These are phyloP conservation scores for Pocillopora grandis DNA, from an alignment of 92 coral and sea anemone genomes.

Conservation along the genomic window DNA sequence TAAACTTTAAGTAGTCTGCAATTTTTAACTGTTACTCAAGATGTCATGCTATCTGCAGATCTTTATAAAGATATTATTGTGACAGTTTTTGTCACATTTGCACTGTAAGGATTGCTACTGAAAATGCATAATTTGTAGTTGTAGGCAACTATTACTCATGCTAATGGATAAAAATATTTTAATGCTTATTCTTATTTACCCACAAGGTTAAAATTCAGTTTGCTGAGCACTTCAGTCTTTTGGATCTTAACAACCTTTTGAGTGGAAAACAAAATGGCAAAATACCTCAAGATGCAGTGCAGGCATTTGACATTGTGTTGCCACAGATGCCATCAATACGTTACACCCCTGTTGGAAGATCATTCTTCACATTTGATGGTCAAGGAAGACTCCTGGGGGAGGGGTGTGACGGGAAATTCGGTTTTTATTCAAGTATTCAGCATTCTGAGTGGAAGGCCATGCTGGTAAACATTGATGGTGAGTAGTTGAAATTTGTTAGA, in stretches of 20 bases:
- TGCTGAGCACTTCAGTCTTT: conserved; percentile 69
- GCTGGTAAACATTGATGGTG: conserved; percentile 87
- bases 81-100: no score
- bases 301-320: conserved; percentile 76
- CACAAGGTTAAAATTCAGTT: conserved; percentile 79
- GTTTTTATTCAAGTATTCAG: conserved; percentile 80
- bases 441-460: conserved; percentile 90
- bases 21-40: no score
- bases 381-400: conserved; percentile 60
- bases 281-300: conserved; percentile 71
- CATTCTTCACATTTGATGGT: conserved; percentile 68
- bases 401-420: conserved; percentile 84
- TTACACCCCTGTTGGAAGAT: conserved; percentile 77
- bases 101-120: no score
- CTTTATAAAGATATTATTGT: no score
- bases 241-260: conserved; percentile 59
- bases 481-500: conserved; percentile 2
- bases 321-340: conserved; percentile 65
- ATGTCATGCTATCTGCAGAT: no score
- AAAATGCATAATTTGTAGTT: no score
- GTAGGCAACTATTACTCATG: no score
- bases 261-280: conserved; percentile 39
- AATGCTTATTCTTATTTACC: background rate
- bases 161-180: no score
- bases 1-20: no score